Evolutionary conservation across 2,888 invertebrate genomes (phyloP), one percentile per base, ranked within the genome.

Genomic region (Aporophyla lueneburgensis): DNA sequence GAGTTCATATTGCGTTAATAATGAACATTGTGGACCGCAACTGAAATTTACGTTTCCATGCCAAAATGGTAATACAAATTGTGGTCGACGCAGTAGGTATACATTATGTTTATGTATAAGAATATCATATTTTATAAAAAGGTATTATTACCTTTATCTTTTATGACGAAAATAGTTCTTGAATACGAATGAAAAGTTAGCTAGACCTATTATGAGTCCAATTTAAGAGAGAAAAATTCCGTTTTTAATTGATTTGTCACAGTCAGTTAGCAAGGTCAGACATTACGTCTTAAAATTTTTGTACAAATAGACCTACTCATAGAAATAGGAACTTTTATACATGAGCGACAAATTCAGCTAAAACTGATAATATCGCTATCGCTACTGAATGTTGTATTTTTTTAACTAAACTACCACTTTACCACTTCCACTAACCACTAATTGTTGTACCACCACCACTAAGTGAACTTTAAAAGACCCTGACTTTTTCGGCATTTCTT

Each of bases 1-100:
- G 43, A 46, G 46, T 63, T 78, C 24, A 68, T 49, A 67, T 71
- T 33, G 43, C 49, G n/a, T n/a, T n/a, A 58, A 68, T 58, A 58
- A 59, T 78, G n/a, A 62, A 54, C 40, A 77, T 77, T 21, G 53
- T 33, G 19, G n/a, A 67, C 61, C 70, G n/a, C 27, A 63, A 62
- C 53, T 62, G 9, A 66, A 76, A 76, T 71, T 10, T 49, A 67
- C 7, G 54, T 53, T 71, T 62, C 54, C 49, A 19, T 40, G 43
- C 0, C 10, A n/a, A 65, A 66, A 62, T 53, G 24, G 40, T 46
- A 76, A n/a, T n/a, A n/a, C n/a, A n/a, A 66, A 66, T 65, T 56
- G 76, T 54, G 56, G 56, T 61, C 2, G 19, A 27, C 27, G 27
- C 14, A 59, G 43, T 46, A 46, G 53, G 16, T 53, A 56, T 16